Evolutionary conservation across 2,888 invertebrate species (phyloP), one percentile per base, ranked within the genome.

Genomic region (Ypsolopha sequella): DNA sequence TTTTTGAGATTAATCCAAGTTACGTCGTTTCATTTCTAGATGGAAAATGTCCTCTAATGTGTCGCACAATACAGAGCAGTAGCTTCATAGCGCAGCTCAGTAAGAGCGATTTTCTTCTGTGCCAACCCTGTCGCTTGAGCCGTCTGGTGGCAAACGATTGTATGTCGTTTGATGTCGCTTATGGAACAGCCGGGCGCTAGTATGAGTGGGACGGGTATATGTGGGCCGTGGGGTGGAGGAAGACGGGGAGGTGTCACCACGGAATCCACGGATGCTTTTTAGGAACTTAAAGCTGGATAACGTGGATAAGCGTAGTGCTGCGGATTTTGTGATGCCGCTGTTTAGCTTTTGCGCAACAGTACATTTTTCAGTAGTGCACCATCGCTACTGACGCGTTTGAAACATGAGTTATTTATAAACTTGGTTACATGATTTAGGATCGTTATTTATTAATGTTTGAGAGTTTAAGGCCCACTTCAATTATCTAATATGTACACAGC

Each of bases 181-280:
- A 62, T 64, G 61, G 68, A 65, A 63, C 68, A 67, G 67, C 64
- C 65, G 65, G 63, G 73, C 65, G 65, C 66, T 65, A 59, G 82
- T 76, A 79, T 64, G 80, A 84, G 78, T 57, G 70, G 63, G 85
- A 86, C 62, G 67, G 70, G 56, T 53, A 57, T 59, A 64, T 58
- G 61, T 61, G 62, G 63, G 61, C 55, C 52, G 60, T 61, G 68
- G 71, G 69, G 72, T 24, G 73, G 73, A 73, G 73, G 75, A 73
- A 69, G 75, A 73, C 68, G 67, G 75, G 80, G 80, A 81, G 82
- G 85, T 85, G 85, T 85, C 85, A 84, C 80, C 81, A 74, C 63
- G 67, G 66, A 70, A 85, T 82, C 80, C 81, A 74, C 63, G 67
- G 66, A 70, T 73, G 76, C 76, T 80, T 78, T 81, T 81, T 80